Evolutionary conservation across 1,140 invertebrate species (phyloP).

Genomic region (Ooceraea biroi): DNA sequence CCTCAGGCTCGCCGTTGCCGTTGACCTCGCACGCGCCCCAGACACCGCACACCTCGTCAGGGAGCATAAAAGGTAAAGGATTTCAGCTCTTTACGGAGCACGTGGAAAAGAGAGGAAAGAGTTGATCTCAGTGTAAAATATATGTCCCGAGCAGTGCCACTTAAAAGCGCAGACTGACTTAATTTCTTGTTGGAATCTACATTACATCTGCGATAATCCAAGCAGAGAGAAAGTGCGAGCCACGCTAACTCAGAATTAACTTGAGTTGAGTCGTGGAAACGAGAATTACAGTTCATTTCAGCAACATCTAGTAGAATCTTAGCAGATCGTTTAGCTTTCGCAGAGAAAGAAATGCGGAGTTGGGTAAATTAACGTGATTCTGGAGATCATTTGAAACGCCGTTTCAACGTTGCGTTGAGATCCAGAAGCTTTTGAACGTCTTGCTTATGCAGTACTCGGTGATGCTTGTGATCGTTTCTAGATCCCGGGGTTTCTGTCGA

Average conservation of each 20-base stretch:
- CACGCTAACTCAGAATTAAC: not conserved
- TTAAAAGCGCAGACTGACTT: not conserved
- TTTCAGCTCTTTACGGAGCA: not conserved
- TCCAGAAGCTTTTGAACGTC: not conserved
- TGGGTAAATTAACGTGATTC: not conserved
- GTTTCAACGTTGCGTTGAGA: not conserved
- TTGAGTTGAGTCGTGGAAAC: not conserved
- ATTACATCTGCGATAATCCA: not conserved
- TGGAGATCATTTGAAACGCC: not conserved
- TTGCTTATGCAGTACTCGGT: not conserved
- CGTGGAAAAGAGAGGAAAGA: not conserved
- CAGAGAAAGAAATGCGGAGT: not conserved
- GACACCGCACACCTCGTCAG: constrained; percentile 92
- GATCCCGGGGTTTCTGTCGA: constrained; percentile 2
- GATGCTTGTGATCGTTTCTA: not conserved
- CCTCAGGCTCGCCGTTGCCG: constrained; percentile 84
- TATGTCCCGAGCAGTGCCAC: too few species aligned
- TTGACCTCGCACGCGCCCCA: constrained; percentile 87
- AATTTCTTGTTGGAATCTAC: not conserved
- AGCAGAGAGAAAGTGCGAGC: not conserved
- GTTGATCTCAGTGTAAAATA: too few species aligned
- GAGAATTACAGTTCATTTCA: not conserved
- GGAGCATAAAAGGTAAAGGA: constrained; percentile 93
- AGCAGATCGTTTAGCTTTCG: not conserved
- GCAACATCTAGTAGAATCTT: not conserved